Percentiles rank a stretch among this genome's conserved stretches.
Conservation (phyloP, 53 echinoderm and acorn worm species). For the Stichopus horrens region DNA sequence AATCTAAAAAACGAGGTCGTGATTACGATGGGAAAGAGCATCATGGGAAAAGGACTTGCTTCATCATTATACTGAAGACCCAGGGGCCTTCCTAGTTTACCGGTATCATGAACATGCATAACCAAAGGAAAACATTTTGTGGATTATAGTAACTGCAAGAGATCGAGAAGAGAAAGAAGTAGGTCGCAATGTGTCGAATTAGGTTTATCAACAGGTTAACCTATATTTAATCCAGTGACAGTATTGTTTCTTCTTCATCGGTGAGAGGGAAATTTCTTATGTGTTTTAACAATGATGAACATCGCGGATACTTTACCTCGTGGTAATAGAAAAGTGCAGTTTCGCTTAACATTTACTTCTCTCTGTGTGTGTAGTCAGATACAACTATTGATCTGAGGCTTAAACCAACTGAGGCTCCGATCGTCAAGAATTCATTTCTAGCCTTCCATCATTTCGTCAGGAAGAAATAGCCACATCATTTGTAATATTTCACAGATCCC, state of each 20-base stretch:
- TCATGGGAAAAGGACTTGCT: no score
- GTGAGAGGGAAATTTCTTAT: background rate
- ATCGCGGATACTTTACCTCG: background rate
- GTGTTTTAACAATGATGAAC: background rate
- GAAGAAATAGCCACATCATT: background rate
- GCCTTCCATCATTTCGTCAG: background rate
- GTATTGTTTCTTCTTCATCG: background rate
- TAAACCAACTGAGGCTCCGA: background rate
- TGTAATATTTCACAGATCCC: constrained; percentile 6
- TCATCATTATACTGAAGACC: no score
- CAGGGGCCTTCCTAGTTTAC: no score
- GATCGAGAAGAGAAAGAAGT: background rate
- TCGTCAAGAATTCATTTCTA: background rate
- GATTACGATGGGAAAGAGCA: no score
- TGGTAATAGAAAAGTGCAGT: background rate
- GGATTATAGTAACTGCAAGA: no score
- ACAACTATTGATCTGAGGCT: background rate
- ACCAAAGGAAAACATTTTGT: no score
- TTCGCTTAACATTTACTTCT: background rate
- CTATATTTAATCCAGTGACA: background rate
- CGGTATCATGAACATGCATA: no score
- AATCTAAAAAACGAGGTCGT: no score
- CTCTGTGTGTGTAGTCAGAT: background rate
- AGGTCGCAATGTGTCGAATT: background rate
- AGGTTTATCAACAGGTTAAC: background rate